Evolutionary conservation across 1,140 invertebrate genomes (phyloP).

Genomic region (Ptiloglossa arizonensis): DNA sequence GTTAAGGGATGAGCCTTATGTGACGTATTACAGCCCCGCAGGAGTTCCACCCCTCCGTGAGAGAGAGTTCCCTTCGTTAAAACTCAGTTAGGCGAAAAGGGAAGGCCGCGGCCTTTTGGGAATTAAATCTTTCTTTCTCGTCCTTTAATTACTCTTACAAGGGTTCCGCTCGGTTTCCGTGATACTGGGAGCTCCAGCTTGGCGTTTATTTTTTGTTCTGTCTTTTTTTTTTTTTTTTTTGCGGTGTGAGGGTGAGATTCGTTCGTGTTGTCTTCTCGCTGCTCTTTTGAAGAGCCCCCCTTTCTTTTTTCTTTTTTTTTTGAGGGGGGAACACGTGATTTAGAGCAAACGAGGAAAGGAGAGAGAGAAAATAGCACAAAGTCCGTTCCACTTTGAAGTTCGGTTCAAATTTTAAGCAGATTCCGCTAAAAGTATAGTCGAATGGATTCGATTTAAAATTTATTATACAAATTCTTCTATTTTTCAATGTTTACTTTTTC

Average conservation of each 20-base stretch:
- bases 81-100: constrained; percentile 50
- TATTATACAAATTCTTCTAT: no score
- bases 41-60: constrained; percentile 33
- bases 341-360: not conserved
- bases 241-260: not conserved
- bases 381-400: not conserved
- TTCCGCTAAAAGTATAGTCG: no score
- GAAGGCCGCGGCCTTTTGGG: constrained; percentile 37
- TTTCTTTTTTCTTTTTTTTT: no score
- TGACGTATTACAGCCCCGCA: constrained; percentile 49
- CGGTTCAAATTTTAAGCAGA: not conserved
- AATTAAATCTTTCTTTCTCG: constrained; percentile 53
- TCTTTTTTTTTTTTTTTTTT: constrained; percentile 5
- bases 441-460: no score
- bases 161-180: constrained; percentile 23
- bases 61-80: constrained; percentile 51
- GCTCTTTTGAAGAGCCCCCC: not conserved
- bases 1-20: constrained; percentile 68
- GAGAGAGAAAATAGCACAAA: not conserved
- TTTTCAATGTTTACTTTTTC: no score
- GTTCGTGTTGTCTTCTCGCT: not conserved
- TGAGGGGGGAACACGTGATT: constrained; percentile 1
- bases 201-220: constrained; percentile 4
- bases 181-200: constrained; percentile 28
- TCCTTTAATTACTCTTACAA: constrained; percentile 54